Percentiles rank a stretch among this genome's conserved stretches.
These are phyloP conservation scores for Drosophila persimilis DNA, from an alignment of 1,140 invertebrate genomes.

Conservation along the genomic window DNA sequence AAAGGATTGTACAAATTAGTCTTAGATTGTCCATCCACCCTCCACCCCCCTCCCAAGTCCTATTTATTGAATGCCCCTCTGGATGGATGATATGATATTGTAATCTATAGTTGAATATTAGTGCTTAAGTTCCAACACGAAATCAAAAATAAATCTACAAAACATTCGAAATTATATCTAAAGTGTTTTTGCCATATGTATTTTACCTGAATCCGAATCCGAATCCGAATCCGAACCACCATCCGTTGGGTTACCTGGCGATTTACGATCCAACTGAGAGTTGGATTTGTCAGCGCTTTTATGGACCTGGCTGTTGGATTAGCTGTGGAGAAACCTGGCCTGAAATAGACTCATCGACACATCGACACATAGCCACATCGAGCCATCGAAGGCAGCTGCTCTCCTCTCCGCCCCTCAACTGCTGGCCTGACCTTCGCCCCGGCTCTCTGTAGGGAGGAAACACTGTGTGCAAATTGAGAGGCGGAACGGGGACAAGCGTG, in stretches of 20 bases:
- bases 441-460: slow-evolving; percentile 10
- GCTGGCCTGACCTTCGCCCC: slow-evolving; percentile 16
- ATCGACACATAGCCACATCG: too few relatives aligned
- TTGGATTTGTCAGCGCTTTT: slow-evolving; percentile 11
- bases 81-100: slow-evolving; percentile 51
- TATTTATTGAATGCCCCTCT: slow-evolving; percentile 32
- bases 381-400: slow-evolving; percentile 8
- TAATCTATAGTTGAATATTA: slow-evolving; percentile 44
- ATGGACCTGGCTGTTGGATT: slow-evolving; percentile 39
- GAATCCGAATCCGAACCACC: too few relatives aligned
- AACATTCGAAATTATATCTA: slow-evolving; percentile 15
- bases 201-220: slow-evolving; percentile 14
- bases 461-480: slow-evolving; percentile 20
- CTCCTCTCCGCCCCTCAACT: not conserved
- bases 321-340: slow-evolving; percentile 41
- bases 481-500: slow-evolving; percentile 11
- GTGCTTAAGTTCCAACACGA: slow-evolving; percentile 8
- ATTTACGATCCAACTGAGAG: slow-evolving; percentile 14
- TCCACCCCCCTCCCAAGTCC: too few relatives aligned
- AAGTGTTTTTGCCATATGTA: slow-evolving; percentile 3
- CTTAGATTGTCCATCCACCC: slow-evolving; percentile 16
- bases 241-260: slow-evolving; percentile 15
- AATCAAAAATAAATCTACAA: slow-evolving; percentile 40
- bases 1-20: slow-evolving; percentile 73
- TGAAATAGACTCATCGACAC: not conserved